These are phyloP conservation scores for Thryonomys swinderianus DNA, from an alignment of 2,113 vertebrate species.

Conservation along the genomic window DNA sequence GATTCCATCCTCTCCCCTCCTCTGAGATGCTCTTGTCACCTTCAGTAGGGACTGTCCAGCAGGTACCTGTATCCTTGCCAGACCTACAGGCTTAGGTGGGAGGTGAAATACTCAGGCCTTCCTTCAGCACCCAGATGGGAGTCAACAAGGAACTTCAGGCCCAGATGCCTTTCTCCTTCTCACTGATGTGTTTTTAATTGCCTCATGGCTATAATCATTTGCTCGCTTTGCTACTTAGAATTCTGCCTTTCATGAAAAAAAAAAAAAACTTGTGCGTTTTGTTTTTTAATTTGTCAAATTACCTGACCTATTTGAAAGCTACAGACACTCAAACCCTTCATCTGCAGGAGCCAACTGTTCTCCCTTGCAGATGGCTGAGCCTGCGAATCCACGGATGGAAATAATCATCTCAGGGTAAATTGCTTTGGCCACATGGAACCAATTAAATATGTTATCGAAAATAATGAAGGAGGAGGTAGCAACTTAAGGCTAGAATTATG, in stretches of 20 bases:
- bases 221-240: constrained; percentile 35
- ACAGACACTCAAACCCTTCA: constrained; percentile 51
- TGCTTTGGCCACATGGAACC: constrained; percentile 78
- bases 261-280: neutral
- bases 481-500: constrained; percentile 77
- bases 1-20: neutral
- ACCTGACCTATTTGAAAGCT: constrained; percentile 71
- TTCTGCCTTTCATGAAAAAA: constrained; percentile 41
- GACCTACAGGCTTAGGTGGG: neutral
- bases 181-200: neutral
- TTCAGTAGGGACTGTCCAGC: neutral
- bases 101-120: neutral
- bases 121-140: neutral
- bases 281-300: constrained; percentile 55
- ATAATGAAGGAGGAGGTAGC: constrained; percentile 75
- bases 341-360: constrained; percentile 63
- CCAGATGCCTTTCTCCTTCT: neutral
- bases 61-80: neutral
- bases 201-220: constrained; percentile 20
- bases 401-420: constrained; percentile 78
- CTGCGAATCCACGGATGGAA: constrained; percentile 47
- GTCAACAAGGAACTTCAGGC: neutral
- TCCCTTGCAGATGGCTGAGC: constrained; percentile 71
- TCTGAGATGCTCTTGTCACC: neutral
- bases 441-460: constrained; percentile 80